Percentiles rank a stretch among this genome's conserved stretches.
Evolutionary conservation across 2,797 vertebrate genomes (phyloP).

Genomic region (Ctenochaetus hawaiiensis): DNA sequence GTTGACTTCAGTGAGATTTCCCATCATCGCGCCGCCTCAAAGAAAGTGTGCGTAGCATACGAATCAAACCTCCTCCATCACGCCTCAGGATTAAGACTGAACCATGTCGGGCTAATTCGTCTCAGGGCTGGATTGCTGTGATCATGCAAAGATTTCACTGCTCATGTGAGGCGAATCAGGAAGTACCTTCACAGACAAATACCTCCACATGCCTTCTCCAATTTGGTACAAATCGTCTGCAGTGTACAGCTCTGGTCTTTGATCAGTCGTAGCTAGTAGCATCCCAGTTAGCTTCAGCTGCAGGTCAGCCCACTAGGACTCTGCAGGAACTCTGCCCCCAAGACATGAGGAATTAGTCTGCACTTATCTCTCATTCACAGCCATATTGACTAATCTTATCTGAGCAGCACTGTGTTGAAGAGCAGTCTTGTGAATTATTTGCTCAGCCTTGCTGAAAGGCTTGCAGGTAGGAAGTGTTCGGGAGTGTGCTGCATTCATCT

Average conservation of each 20-base stretch:
- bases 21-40: slow-evolving; percentile 1
- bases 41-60: slow-evolving; percentile 4
- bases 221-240: background rate
- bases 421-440: slow-evolving; percentile 61
- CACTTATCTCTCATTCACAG: slow-evolving; percentile 80
- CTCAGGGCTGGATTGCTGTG: slow-evolving; percentile 23
- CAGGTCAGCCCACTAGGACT: slow-evolving; percentile 61
- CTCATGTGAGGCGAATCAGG: background rate
- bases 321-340: slow-evolving; percentile 57
- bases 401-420: slow-evolving; percentile 54
- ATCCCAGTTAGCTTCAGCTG: slow-evolving; percentile 22
- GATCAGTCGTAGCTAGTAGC: slow-evolving; percentile 23
- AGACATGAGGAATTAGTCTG: slow-evolving; percentile 69
- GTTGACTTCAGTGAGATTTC: slow-evolving; percentile 49
- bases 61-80: slow-evolving; percentile 1
- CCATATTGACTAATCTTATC: slow-evolving; percentile 78
- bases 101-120: background rate
- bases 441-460: slow-evolving; percentile 39
- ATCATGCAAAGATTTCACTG: slow-evolving; percentile 37
- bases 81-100: slow-evolving; percentile 8
- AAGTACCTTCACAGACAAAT: slow-evolving; percentile 7
- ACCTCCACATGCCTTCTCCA: background rate
- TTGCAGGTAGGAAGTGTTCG: slow-evolving; percentile 50
- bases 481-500: slow-evolving; percentile 28
- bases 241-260: slow-evolving; percentile 29